These are phyloP conservation scores for Chondrilla cf. caribensis DNA, from an alignment of 37 sponge, comb jelly and placozoan genomes.

Conservation along the genomic window DNA sequence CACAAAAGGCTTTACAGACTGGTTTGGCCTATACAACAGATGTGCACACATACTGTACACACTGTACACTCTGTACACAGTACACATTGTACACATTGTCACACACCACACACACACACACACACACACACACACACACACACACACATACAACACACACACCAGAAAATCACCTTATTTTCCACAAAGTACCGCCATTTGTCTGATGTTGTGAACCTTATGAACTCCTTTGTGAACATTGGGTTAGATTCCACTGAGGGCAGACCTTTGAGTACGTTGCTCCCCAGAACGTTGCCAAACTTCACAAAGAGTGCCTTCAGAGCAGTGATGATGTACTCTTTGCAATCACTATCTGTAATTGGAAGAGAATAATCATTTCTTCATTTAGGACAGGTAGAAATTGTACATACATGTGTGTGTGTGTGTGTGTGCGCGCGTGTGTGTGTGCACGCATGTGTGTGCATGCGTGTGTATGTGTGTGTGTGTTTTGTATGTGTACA, in stretches of 20 bases:
- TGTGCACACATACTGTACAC: neutral
- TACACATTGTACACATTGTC: neutral
- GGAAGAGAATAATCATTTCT: neutral
- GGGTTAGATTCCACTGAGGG: constrained; percentile 43
- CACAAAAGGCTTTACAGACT: neutral
- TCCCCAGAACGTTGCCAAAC: neutral
- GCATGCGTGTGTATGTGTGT: too few species aligned
- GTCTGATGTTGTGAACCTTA: constrained; percentile 24
- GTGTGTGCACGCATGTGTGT: too few species aligned
- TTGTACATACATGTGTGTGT: too few species aligned
- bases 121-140: constrained; percentile 31
- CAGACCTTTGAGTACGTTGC: constrained; percentile 26
- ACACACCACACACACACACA: constrained; percentile 31
- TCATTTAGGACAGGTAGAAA: too few species aligned
- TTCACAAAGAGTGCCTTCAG: constrained; percentile 30
- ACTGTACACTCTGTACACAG: neutral
- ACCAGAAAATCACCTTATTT: constrained; percentile 41
- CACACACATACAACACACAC: constrained; percentile 40
- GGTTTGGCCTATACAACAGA: neutral
- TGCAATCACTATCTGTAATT: constrained; percentile 29
- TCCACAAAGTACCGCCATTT: constrained; percentile 62
- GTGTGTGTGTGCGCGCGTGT: too few species aligned
- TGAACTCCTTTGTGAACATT: constrained; percentile 49
- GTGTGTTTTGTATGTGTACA: too few species aligned
- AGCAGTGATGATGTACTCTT: constrained; percentile 38